Percentiles rank a stretch among this genome's conserved stretches.
phyloP scores from a whole-genome alignment of 2,888 invertebrate genomes.

The Troglohyphantes excavatus region DNA sequence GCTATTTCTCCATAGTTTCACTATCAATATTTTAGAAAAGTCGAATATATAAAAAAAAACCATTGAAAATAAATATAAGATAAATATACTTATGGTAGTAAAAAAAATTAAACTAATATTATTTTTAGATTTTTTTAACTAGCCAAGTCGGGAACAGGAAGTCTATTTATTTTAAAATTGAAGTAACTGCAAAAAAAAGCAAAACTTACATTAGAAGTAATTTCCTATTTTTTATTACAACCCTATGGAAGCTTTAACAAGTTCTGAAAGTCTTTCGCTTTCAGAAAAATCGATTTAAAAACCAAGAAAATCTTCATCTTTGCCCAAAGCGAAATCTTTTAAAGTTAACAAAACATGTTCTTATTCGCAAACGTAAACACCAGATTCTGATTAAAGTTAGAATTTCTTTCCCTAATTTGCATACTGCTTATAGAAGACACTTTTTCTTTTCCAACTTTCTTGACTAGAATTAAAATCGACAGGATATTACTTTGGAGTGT shows the following conservation, averaged over 20 bases:
- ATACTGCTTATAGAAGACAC: not conserved
- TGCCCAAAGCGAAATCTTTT: not conserved
- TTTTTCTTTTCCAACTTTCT: not conserved
- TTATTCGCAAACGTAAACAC: not conserved
- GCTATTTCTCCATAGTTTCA: too few relatives aligned
- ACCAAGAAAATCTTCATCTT: not conserved
- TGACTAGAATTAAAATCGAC: not conserved
- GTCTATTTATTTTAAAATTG: not conserved
- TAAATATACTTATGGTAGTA: too few relatives aligned
- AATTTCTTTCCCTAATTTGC: not conserved
- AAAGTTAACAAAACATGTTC: conserved; percentile 12
- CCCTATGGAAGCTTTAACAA: not conserved
- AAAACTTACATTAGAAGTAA: not conserved
- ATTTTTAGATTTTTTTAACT: conserved; percentile 11
- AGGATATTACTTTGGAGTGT: not conserved
- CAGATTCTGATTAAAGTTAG: not conserved
- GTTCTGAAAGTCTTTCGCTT: not conserved
- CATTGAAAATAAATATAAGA: too few relatives aligned
- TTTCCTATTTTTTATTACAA: not conserved
- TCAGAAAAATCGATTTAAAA: not conserved
- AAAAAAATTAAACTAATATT: too few relatives aligned
- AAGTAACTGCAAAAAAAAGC: not conserved
- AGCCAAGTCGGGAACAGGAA: too few relatives aligned
- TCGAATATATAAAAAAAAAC: too few relatives aligned
- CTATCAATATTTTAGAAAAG: too few relatives aligned